A percentile compares a stretch with the other conserved stretches of the same genome.
Conservation (phyloP, 2,113 vertebrate genomes). For the Micronisus gabar region DNA sequence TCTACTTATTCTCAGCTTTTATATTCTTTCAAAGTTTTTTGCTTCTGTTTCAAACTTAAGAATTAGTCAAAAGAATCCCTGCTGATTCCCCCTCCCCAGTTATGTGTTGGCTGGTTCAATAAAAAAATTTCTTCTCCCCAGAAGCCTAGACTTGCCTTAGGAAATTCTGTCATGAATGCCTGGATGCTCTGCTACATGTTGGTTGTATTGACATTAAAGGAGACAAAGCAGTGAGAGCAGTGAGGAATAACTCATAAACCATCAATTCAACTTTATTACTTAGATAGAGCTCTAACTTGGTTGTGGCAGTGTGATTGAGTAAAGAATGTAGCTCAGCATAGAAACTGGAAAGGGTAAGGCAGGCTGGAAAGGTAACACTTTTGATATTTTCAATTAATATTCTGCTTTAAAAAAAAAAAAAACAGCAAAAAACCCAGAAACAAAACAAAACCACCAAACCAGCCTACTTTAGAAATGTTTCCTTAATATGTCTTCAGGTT, state of each 20-base stretch:
- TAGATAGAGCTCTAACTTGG: background rate
- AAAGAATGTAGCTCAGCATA: background rate
- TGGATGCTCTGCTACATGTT: background rate
- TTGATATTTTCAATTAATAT: background rate
- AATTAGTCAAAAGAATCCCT: background rate
- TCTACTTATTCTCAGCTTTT: background rate
- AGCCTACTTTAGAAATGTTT: background rate
- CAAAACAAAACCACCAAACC: background rate
- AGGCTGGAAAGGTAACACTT: background rate
- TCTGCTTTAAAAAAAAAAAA: background rate
- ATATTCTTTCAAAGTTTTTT: background rate
- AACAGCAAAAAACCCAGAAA: too few relatives aligned
- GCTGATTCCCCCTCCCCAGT: background rate
- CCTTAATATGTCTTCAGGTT: background rate
- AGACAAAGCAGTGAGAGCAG: constrained; percentile 9
- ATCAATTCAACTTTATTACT: constrained; percentile 24
- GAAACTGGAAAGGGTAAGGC: background rate
- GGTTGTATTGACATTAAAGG: background rate
- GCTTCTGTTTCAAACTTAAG: background rate
- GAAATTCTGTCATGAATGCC: background rate
- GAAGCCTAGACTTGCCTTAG: background rate
- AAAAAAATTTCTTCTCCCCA: background rate
- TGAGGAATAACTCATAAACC: constrained; percentile 21
- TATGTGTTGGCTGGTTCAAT: background rate
- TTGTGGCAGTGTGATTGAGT: background rate